Conservation (phyloP, 2,797 vertebrate genomes). For the Crocodylus rhombifer region DNA sequence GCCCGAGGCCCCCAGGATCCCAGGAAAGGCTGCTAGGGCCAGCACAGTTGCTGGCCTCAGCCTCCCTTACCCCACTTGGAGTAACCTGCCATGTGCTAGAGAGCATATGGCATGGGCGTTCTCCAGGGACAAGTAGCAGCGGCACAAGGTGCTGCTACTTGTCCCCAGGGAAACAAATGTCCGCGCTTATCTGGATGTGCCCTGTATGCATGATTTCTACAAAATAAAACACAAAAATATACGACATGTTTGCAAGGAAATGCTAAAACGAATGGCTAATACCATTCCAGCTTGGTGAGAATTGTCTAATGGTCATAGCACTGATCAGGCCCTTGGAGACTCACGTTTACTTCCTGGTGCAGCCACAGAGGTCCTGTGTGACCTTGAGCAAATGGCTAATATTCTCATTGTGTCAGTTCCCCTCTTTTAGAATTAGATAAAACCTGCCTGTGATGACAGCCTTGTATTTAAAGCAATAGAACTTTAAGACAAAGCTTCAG, state of each 20-base stretch:
- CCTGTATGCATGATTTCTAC: not conserved
- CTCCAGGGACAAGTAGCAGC: too few relatives aligned
- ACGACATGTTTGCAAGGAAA: too few relatives aligned
- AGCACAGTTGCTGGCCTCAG: too few relatives aligned
- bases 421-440: not conserved
- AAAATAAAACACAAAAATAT: not conserved
- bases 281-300: not conserved
- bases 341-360: not conserved
- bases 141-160: too few relatives aligned
- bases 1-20: too few relatives aligned
- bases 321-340: not conserved
- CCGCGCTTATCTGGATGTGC: too few relatives aligned
- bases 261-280: not conserved
- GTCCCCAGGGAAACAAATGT: too few relatives aligned
- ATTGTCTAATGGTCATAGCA: not conserved
- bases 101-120: too few relatives aligned
- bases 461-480: not conserved
- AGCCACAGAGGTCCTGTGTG: not conserved
- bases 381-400: not conserved
- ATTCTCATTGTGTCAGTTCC: not conserved
- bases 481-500: not conserved
- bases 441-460: not conserved
- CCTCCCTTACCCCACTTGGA: too few relatives aligned
- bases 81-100: too few relatives aligned
- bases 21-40: too few relatives aligned